These are phyloP conservation scores for Drosophila sordidula DNA, from an alignment of 2,888 invertebrate genomes.

Conservation along the genomic window DNA sequence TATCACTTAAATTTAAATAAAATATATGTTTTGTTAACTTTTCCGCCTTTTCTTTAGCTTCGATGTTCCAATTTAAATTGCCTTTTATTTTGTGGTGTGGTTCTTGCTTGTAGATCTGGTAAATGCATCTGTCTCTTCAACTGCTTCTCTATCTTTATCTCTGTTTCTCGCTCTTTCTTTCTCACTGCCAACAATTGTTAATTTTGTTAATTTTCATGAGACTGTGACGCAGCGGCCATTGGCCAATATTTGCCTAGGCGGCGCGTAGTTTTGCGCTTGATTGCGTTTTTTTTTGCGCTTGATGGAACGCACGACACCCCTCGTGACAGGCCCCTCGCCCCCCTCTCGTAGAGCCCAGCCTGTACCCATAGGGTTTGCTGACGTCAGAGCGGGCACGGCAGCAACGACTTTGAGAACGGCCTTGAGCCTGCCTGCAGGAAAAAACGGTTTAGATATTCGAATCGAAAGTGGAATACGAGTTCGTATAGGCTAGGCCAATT, in stretches of 20 bases:
- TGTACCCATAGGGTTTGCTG: conserved; percentile 27
- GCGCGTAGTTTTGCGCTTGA: conserved; percentile 58
- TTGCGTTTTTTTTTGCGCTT: conserved; percentile 52
- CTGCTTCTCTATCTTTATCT: neutral
- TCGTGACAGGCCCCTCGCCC: neutral
- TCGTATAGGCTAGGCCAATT: conserved; percentile 52
- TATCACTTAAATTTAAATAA: too few species aligned
- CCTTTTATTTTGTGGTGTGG: neutral
- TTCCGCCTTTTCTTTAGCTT: too few species aligned
- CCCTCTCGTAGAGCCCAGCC: neutral
- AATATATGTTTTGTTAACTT: too few species aligned
- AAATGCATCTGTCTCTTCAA: neutral
- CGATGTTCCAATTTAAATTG: too few species aligned
- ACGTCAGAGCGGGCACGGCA: conserved; percentile 60
- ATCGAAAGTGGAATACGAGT: conserved; percentile 20
- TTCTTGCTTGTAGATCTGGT: neutral
- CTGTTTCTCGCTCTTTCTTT: neutral
- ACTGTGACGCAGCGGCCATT: conserved; percentile 41
- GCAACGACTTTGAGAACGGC: conserved; percentile 41
- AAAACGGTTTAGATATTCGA: conserved; percentile 25
- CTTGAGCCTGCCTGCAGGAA: conserved; percentile 27
- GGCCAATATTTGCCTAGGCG: conserved; percentile 55
- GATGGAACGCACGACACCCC: conserved; percentile 26
- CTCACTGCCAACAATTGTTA: conserved; percentile 16
- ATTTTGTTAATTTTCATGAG: conserved; percentile 55